Evolutionary conservation across 2,888 invertebrate species (phyloP), one percentile per base, ranked within the genome.

Genomic region (Pocota personata): DNA sequence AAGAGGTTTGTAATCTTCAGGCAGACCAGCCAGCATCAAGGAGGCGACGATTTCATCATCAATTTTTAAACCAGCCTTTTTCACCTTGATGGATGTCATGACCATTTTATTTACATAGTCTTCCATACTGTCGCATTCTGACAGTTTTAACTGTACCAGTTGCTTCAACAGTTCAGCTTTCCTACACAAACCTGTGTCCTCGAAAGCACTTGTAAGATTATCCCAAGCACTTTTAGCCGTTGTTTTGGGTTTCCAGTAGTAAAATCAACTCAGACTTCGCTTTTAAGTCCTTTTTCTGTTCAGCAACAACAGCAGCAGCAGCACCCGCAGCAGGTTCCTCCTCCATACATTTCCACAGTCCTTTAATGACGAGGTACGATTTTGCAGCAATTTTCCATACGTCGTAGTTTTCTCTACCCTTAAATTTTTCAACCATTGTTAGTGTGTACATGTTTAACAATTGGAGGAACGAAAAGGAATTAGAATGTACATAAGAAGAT

Each of bases 41-140:
- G 64, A 66, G 14, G 60, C 57, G 1, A 60, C 27, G 5, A 82
- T 14, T 62, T 84, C 80, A 30, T 84, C 75, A 52, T 66, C 84
- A 24, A 87, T 78, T 37, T 67, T 83, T 14, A 80, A 58, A 10
- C 77, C 83, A 21, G 75, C 64, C 16, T 58, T 67, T 52, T 32
- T 35, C 3, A 67, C 67, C 24, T 67, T 67, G n/a, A n/a, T n/a
- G n/a, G n/a, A n/a, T n/a, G n/a, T n/a, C n/a, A n/a, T n/a, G n/a
- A n/a, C n/a, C 35, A 72, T 58, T 48, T 48, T 52, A n/a, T 72
- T 72, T 1, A 72, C 48, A 37, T 60, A 72, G 7, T 60, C 60
- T n/a, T 72, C 48, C 60, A 72, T 60, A 14, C 19, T 32, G 0
- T 60, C 60, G 37, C 60, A 72, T 16, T 57, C 60, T 5, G 14